A percentile compares a stretch with the other conserved stretches of the same genome.
These are phyloP conservation scores for Eupithecia abbreviata DNA, from an alignment of 2,888 invertebrate genomes.

Conservation along the genomic window DNA sequence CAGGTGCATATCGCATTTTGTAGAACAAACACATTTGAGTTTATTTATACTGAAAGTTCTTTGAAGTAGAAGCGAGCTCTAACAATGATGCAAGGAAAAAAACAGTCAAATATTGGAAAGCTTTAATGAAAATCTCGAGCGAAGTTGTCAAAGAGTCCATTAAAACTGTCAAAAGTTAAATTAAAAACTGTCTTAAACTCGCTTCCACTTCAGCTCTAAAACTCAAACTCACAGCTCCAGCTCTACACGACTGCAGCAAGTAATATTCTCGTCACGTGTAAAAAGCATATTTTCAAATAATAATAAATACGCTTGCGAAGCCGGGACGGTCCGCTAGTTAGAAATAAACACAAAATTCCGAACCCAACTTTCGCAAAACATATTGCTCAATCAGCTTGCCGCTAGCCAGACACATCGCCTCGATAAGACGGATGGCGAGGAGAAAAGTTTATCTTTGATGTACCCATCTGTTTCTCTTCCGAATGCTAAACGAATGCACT, in stretches of 20 bases:
- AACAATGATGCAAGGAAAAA: background rate
- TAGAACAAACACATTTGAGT: background rate
- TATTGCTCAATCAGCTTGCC: conserved; percentile 4
- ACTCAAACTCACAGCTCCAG: background rate
- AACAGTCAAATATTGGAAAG: background rate
- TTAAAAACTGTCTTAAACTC: background rate
- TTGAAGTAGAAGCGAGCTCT: background rate
- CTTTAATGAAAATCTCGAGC: background rate
- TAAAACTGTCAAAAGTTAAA: background rate
- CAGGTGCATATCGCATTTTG: background rate
- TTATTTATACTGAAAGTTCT: background rate
- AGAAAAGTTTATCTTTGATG: conserved; percentile 45
- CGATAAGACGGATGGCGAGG: conserved; percentile 21
- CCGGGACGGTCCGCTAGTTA: background rate
- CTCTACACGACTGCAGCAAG: background rate
- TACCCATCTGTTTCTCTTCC: conserved; percentile 56
- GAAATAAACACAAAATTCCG: background rate
- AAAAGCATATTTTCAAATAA: no score
- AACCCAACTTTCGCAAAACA: conserved; percentile 1
- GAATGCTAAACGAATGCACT: conserved; percentile 53
- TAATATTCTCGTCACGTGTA: background rate
- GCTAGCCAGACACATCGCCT: conserved; percentile 27
- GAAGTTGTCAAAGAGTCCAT: background rate
- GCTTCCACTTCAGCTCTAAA: background rate
- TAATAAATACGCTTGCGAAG: no score